These are phyloP conservation scores for Nesoenas mayeri DNA, from an alignment of 2,113 vertebrate species.

Conservation along the genomic window DNA sequence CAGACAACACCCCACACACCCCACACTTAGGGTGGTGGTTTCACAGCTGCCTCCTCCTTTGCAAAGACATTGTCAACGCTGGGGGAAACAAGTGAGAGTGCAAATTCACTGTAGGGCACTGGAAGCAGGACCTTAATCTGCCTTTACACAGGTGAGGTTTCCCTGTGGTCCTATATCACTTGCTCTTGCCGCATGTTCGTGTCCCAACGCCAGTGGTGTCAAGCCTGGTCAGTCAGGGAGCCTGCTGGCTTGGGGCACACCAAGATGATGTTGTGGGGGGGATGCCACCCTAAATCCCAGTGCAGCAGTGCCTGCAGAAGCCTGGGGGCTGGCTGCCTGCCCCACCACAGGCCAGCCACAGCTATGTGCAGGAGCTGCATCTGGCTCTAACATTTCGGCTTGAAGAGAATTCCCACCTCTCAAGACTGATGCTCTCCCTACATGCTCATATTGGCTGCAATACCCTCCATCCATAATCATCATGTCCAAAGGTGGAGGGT, in stretches of 20 bases:
- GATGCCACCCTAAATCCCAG: rapidly evolving
- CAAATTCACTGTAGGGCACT: background rate
- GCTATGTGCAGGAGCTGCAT: rapidly evolving
- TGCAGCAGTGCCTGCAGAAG: background rate
- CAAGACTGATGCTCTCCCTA: background rate
- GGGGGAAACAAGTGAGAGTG: background rate
- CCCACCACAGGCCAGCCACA: background rate
- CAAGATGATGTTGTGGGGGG: rapidly evolving
- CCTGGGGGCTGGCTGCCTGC: background rate
- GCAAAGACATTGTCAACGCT: background rate
- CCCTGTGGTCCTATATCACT: rapidly evolving
- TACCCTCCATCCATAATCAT: rapidly evolving
- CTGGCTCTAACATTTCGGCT: rapidly evolving
- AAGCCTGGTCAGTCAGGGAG: background rate
- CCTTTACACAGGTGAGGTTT: background rate
- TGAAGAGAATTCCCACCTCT: background rate
- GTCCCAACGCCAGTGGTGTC: rapidly evolving
- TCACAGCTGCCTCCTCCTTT: background rate
- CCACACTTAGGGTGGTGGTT: background rate
- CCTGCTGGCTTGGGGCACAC: background rate
- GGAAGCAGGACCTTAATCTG: background rate
- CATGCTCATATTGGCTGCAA: rapidly evolving
- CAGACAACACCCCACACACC: background rate
- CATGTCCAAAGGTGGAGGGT: rapidly evolving
- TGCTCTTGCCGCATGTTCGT: rapidly evolving